Conservation (phyloP, 1,140 invertebrate genomes). For the Melitaea cinxia region DNA sequence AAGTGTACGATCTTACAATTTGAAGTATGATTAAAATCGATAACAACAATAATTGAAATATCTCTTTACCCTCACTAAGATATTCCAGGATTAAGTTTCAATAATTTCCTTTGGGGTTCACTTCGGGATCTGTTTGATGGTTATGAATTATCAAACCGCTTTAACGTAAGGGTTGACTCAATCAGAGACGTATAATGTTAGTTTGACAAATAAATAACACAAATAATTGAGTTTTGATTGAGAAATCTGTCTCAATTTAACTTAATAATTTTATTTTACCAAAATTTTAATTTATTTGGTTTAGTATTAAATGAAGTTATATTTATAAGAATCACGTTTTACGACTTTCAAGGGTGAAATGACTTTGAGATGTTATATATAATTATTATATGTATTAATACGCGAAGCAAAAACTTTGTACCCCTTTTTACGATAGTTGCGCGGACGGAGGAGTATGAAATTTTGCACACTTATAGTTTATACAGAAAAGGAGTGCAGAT, state of each 20-base stretch:
- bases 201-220: neutral
- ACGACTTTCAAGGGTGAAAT: too few relatives aligned
- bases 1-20: neutral
- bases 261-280: too few relatives aligned
- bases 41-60: constrained; percentile 18
- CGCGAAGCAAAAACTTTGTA: too few relatives aligned
- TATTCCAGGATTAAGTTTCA: constrained; percentile 66
- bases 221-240: neutral
- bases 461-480: too few relatives aligned
- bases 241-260: neutral
- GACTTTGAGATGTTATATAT: too few relatives aligned
- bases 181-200: constrained; percentile 22
- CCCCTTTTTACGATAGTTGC: too few relatives aligned
- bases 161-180: constrained; percentile 46
- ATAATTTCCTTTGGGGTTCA: constrained; percentile 69
- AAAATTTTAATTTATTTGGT: too few relatives aligned
- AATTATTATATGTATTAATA: too few relatives aligned
- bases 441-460: too few relatives aligned
- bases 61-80: constrained; percentile 47
- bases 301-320: too few relatives aligned
- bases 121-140: constrained; percentile 56
- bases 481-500: too few relatives aligned
- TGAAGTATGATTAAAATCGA: constrained; percentile 2
- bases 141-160: constrained; percentile 57
- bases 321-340: too few relatives aligned